A percentile compares a stretch with the other conserved stretches of the same genome.
Evolutionary conservation across 2,888 invertebrate genomes (phyloP).

Genomic region (Parthenolecanium corni): DNA sequence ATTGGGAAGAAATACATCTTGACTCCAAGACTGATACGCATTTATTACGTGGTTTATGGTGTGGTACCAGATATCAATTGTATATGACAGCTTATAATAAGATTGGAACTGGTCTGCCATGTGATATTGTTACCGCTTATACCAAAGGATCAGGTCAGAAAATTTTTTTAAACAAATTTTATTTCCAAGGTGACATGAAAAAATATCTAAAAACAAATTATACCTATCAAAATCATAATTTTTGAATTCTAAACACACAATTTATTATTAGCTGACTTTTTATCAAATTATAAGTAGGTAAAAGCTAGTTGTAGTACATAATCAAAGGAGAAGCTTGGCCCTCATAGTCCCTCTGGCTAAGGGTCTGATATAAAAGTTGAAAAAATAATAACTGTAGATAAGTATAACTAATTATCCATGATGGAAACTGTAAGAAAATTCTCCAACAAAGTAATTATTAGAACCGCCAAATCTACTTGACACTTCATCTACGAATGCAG

Average conservation of each 20-base stretch:
- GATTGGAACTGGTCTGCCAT: constrained; percentile 77
- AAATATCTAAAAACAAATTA: background rate
- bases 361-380: too few species aligned
- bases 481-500: too few species aligned
- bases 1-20: constrained; percentile 83
- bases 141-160: constrained; percentile 51
- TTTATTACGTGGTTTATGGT: constrained; percentile 64
- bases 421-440: too few species aligned
- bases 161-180: background rate
- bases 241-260: background rate
- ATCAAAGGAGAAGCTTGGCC: too few species aligned
- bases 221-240: background rate
- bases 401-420: too few species aligned
- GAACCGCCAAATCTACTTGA: too few species aligned
- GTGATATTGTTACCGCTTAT: constrained; percentile 74
- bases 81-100: constrained; percentile 84
- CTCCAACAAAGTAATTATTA: too few species aligned
- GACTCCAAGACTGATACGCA: constrained; percentile 69
- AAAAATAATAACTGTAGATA: too few species aligned
- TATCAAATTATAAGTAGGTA: too few species aligned
- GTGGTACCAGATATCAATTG: constrained; percentile 75
- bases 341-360: too few species aligned
- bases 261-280: too few species aligned
- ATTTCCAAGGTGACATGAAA: background rate
- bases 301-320: too few species aligned